phyloP scores from a whole-genome alignment of 2,113 vertebrate genomes.

The Limanda limanda region DNA sequence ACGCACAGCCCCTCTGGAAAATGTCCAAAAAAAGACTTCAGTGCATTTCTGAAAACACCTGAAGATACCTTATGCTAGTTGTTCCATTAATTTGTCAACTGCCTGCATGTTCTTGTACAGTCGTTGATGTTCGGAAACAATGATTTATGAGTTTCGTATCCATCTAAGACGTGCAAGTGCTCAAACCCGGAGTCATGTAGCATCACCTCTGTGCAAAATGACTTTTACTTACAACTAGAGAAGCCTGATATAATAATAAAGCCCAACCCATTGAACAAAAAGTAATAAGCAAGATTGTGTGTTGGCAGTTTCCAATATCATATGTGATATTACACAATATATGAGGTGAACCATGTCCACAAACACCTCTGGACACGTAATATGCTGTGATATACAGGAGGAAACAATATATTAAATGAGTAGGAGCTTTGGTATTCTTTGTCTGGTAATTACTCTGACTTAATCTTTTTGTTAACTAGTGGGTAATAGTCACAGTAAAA shows the following conservation, averaged over 20 bases:
- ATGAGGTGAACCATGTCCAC: neutral
- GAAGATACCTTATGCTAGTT: too few relatives aligned
- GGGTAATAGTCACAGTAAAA: too few relatives aligned
- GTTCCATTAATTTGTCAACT: neutral
- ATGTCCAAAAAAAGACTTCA: too few relatives aligned
- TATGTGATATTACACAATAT: neutral
- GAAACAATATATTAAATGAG: neutral
- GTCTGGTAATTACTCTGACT: too few relatives aligned
- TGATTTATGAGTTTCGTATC: neutral
- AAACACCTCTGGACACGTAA: too few relatives aligned
- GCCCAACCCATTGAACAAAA: neutral
- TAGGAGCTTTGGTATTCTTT: neutral
- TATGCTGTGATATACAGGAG: neutral
- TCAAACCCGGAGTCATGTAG: neutral
- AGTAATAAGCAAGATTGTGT: neutral
- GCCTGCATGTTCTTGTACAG: neutral
- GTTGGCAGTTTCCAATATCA: neutral
- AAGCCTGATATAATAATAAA: neutral
- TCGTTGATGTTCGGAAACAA: neutral
- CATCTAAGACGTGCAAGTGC: neutral
- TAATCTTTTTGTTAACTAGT: too few relatives aligned
- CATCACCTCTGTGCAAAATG: neutral
- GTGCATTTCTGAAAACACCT: too few relatives aligned
- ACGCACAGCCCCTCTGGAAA: too few relatives aligned
- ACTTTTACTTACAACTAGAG: neutral